A percentile compares a stretch with the other conserved stretches of the same genome.
Evolutionary conservation across 2,888 invertebrate species (phyloP).

Genomic region (Dendrolimus pini): DNA sequence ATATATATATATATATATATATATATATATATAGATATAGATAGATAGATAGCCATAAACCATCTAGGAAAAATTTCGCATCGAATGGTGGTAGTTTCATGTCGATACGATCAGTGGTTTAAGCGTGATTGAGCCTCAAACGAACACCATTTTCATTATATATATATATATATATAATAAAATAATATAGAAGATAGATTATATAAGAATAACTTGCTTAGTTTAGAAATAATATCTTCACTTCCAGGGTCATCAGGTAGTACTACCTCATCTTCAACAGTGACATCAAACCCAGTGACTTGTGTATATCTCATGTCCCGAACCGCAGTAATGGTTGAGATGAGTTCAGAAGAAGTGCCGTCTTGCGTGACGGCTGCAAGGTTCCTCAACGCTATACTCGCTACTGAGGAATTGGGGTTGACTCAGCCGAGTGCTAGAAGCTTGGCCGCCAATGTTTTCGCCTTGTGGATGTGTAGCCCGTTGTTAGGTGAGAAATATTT

Average conservation of each 20-base stretch:
- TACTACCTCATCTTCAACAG: conserved; percentile 60
- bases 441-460: conserved; percentile 89
- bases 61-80: too few relatives aligned
- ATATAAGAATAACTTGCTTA: too few relatives aligned
- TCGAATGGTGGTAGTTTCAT: too few relatives aligned
- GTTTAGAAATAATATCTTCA: too few relatives aligned
- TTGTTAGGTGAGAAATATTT: conserved; percentile 79
- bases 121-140: too few relatives aligned
- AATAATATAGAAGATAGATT: too few relatives aligned
- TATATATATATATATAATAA: too few relatives aligned
- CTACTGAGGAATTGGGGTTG: conserved; percentile 84
- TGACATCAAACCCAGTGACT: conserved; percentile 73
- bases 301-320: conserved; percentile 91
- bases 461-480: conserved; percentile 96
- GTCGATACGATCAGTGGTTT: too few relatives aligned
- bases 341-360: conserved; percentile 72
- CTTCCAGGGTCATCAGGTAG: conserved; percentile 60
- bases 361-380: conserved; percentile 53
- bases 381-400: conserved; percentile 55
- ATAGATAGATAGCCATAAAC: too few relatives aligned
- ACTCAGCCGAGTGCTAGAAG: conserved; percentile 83
- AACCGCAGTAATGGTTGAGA: conserved; percentile 88
- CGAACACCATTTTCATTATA: too few relatives aligned
- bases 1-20: too few relatives aligned
- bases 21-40: too few relatives aligned